Base-by-base conservation (phyloP, 2,888 invertebrate species). In the Ophion ellenae region DNA sequence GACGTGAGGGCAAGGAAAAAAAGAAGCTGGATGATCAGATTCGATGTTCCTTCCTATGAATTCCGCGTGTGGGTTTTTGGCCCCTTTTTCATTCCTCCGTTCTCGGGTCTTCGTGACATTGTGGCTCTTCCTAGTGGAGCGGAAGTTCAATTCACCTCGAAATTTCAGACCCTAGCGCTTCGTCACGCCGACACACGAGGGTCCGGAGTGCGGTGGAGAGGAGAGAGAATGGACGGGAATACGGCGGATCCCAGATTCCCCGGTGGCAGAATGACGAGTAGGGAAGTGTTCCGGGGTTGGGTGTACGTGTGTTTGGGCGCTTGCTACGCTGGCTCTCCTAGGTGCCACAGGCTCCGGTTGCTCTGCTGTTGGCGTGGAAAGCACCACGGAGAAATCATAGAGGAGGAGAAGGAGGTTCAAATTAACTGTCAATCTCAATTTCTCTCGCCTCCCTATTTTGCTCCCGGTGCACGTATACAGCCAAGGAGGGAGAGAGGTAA, bases 341-440 rank as follows among this genome's bases (percentile, higher is more conserved):
- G 77, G 53, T 78, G 88, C 87, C 89, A 89, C 59, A 67, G 32
- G 85, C 86, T 32, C 63, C 11, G 57, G 45, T 67, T 59, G 69
- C 87, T 81, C 70, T 32, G 86, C 86, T 86, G 76, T 79, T 89
- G 83, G 83, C 85, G 75, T 75, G 32, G 70, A 69, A 66, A 82
- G 71, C 75, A 61, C 77, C 47, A 66, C 61, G 47, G 67, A 70
- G 78, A 57, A 63, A 45, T 53, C 57, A 40, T 24, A 66, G 47
- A 74, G 79, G 59, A 73, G 36, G 40, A 71, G 81, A 64, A 61
- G 59, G 67, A 66, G 83, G 70, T 71, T 91, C 93, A 94, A 94
- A 94, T 94, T 94, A 94, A 93, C 94, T 94, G 94, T 94, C 94
- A 94, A 94, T 94, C 94, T 94, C 94, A 94, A 94, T 89, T 89